Percentiles rank a stretch among this genome's conserved stretches.
phyloP scores from a whole-genome alignment of 2,113 vertebrate genomes.

The Grus americana region DNA sequence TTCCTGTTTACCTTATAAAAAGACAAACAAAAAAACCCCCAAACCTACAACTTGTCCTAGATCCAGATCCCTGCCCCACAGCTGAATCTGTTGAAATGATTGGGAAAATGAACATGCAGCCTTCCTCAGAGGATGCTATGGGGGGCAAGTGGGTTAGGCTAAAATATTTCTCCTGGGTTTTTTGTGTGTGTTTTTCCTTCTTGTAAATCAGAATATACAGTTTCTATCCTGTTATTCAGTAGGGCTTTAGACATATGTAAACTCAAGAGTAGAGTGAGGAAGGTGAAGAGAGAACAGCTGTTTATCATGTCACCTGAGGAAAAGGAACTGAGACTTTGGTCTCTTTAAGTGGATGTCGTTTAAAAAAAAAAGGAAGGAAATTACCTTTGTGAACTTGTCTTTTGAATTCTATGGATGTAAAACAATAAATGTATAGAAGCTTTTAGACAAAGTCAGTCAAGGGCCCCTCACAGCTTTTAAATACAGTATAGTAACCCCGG shows the following conservation, averaged over 20 bases:
- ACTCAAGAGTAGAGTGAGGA: background rate
- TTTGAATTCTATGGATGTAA: background rate
- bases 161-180: background rate
- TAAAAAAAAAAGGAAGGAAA: background rate
- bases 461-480: background rate
- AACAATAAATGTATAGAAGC: background rate
- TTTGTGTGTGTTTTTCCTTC: too few relatives aligned
- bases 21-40: background rate
- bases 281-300: background rate
- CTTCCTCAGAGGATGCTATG: background rate
- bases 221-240: background rate
- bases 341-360: background rate
- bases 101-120: background rate
- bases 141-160: background rate
- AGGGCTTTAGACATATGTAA: background rate
- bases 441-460: background rate
- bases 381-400: background rate
- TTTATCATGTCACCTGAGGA: background rate
- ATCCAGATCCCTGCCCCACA: background rate
- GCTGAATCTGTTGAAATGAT: background rate
- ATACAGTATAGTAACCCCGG: background rate
- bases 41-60: background rate
- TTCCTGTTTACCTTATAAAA: background rate
- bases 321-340: background rate
- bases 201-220: background rate